phyloP scores from a whole-genome alignment of 2,797 vertebrate species.

The Melanogrammus aeglefinus region DNA sequence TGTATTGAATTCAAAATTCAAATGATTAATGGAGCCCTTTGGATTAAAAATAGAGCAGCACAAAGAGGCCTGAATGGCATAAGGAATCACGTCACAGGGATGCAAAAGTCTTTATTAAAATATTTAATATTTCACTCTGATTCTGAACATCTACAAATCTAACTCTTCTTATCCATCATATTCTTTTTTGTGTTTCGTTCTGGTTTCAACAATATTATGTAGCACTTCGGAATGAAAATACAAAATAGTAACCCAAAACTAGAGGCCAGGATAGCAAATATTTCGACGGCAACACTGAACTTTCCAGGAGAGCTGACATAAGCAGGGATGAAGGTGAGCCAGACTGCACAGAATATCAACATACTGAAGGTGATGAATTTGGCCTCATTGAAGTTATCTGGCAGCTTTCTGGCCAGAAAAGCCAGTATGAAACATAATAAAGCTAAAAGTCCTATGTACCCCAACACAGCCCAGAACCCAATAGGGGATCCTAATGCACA shows the following conservation, averaged over 20 bases:
- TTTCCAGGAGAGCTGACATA: conserved; percentile 73
- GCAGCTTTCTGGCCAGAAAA: conserved; percentile 65
- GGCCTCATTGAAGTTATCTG: conserved; percentile 70
- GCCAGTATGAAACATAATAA: conserved; percentile 64
- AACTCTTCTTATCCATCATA: conserved; percentile 19
- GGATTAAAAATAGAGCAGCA: background rate
- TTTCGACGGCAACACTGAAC: conserved; percentile 72
- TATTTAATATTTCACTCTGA: background rate
- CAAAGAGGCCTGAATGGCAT: background rate
- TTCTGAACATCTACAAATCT: background rate
- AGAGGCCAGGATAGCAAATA: conserved; percentile 72
- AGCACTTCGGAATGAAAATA: conserved; percentile 74
- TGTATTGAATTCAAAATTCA: background rate
- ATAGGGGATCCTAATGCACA: conserved; percentile 62
- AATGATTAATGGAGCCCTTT: conserved; percentile 19
- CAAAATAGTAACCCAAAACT: conserved; percentile 68
- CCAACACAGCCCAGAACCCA: conserved; percentile 68
- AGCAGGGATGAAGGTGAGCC: conserved; percentile 69
- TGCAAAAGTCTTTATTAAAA: conserved; percentile 21
- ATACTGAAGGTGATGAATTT: conserved; percentile 73
- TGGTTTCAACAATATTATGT: conserved; percentile 66
- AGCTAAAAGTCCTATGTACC: conserved; percentile 70
- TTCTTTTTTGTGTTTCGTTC: conserved; percentile 56
- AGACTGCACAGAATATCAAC: conserved; percentile 69
- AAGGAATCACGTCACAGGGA: background rate